A percentile compares a stretch with the other conserved stretches of the same genome.
Conservation (phyloP, 1,140 invertebrate genomes). For the Zaprionus inermis region DNA sequence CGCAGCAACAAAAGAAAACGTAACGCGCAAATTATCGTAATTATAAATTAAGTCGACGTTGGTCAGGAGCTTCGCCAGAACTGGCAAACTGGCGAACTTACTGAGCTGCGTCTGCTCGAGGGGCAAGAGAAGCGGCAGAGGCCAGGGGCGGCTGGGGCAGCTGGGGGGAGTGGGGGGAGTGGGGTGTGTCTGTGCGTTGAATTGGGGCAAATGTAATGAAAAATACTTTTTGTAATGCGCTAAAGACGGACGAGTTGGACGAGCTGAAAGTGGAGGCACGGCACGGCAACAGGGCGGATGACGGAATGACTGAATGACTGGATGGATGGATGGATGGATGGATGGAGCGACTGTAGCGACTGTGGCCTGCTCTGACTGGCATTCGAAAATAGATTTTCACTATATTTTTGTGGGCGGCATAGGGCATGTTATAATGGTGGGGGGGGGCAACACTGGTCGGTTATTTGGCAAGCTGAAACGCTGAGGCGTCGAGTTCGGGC, state of each 20-base stretch:
- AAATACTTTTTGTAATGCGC: conserved; percentile 69
- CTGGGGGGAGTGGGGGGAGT: not conserved
- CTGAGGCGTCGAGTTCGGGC: not conserved
- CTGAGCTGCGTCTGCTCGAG: too few species aligned
- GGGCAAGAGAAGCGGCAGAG: not conserved
- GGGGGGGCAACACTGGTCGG: not conserved
- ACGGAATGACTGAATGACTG: too few species aligned
- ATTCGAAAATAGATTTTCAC: conserved; percentile 81
- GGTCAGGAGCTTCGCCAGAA: conserved; percentile 41
- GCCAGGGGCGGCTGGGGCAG: not conserved
- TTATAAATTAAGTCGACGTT: conserved; percentile 82
- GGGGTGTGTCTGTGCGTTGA: conserved; percentile 32
- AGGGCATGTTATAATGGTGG: conserved; percentile 28
- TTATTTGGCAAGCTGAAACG: conserved; percentile 10
- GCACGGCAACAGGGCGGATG: too few species aligned
- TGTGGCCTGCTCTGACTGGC: conserved; percentile 45
- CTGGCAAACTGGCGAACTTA: conserved; percentile 7
- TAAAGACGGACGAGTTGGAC: conserved; percentile 12
- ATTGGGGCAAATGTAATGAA: conserved; percentile 70
- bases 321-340: not conserved
- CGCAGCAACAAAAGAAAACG: conserved; percentile 77
- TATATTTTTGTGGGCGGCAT: conserved; percentile 52
- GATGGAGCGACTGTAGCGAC: conserved; percentile 3
- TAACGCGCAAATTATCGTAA: conserved; percentile 82
- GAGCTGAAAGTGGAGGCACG: not conserved